A percentile compares a stretch with the other conserved stretches of the same genome.
Evolutionary conservation across 2,888 invertebrate species (phyloP).

Genomic region (Orchestes rusci): DNA sequence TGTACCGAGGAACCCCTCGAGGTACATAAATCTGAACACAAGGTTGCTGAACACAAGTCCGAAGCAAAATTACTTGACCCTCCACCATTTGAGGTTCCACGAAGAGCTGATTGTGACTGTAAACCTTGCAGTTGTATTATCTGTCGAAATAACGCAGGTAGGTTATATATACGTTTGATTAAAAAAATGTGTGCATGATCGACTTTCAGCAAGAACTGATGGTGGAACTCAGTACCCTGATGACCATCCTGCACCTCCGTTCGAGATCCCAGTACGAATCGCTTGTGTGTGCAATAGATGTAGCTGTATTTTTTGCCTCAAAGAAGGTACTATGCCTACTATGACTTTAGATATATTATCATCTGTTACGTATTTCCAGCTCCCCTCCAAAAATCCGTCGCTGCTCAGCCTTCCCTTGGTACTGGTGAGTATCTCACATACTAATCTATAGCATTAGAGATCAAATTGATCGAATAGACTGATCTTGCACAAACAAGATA

Average conservation of each 20-base stretch:
- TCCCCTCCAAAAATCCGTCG: conserved; percentile 7
- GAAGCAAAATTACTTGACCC: too few relatives aligned
- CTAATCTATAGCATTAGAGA: too few relatives aligned
- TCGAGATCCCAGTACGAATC: conserved; percentile 18
- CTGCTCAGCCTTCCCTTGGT: conserved; percentile 10
- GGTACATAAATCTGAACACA: too few relatives aligned
- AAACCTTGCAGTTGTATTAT: conserved; percentile 21
- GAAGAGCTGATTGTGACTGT: conserved; percentile 23
- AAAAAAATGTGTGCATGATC: too few relatives aligned
- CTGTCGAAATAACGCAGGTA: too few relatives aligned
- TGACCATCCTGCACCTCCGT: conserved; percentile 18
- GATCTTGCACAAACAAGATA: too few relatives aligned
- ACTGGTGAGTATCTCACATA: too few relatives aligned
- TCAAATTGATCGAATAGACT: too few relatives aligned
- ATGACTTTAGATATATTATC: not conserved
- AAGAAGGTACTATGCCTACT: conserved; percentile 11
- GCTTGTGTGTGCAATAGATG: conserved; percentile 23
- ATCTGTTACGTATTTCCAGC: conserved; percentile 10
- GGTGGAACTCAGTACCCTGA: not conserved
- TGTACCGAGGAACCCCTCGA: too few relatives aligned
- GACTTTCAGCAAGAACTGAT: not conserved
- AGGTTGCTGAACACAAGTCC: too few relatives aligned
- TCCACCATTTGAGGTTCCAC: conserved; percentile 22
- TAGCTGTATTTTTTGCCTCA: conserved; percentile 25
- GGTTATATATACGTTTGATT: too few relatives aligned